Base-by-base conservation (phyloP, 2,797 vertebrate genomes). In the Enteromius afrohamiltoni region DNA sequence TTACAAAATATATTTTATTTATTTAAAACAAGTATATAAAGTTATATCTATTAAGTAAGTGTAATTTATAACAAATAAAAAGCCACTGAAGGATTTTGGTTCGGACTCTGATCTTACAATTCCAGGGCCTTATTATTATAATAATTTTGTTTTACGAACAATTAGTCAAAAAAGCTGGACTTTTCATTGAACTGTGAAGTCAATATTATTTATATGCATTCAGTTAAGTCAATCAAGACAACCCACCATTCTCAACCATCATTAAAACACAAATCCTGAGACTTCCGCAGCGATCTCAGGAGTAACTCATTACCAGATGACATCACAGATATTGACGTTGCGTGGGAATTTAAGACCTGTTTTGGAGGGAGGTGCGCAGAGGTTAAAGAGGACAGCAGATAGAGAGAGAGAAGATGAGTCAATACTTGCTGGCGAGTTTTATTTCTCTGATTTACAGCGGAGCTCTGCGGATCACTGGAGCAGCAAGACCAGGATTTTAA, bases 341-440 rank as follows among this genome's bases (percentile, higher is more conserved):
- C 0, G 16, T 13, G 51, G 11, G 53, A 45, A 69, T 42, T 49
- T 21, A 69, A 47, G 71, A 67, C 34, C 16, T 31, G 14, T 67
- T 55, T 47, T 60, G 29, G 47, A 64, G 51, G 21, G 42, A 58
- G 19, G 13, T 31, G 14, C 0, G 1, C 13, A 37, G 68, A 71
- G 76, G 82, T 77, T 77, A 86, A 76, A 68, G 47, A 75, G 58
- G 49, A 79, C 51, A 58, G 71, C 47, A 60, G 58, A 76, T 71
- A 37, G 69, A 79, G 21, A 68, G 51, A 85, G 64, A 79, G 23
- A 62, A 45, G 40, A 64, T 3, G 3, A 73, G 64, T 84, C 83
- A 74, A 79, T 79, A 80, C 51, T 37, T 11, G 26, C 45, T 83
- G 70, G 69, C 37, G 26, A 17, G 64, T 77, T 84, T 81, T 81